Percentiles rank a stretch among this genome's conserved stretches.
Conservation (phyloP, 1,140 invertebrate genomes). For the Pseudomyrmex dendroicus region DNA sequence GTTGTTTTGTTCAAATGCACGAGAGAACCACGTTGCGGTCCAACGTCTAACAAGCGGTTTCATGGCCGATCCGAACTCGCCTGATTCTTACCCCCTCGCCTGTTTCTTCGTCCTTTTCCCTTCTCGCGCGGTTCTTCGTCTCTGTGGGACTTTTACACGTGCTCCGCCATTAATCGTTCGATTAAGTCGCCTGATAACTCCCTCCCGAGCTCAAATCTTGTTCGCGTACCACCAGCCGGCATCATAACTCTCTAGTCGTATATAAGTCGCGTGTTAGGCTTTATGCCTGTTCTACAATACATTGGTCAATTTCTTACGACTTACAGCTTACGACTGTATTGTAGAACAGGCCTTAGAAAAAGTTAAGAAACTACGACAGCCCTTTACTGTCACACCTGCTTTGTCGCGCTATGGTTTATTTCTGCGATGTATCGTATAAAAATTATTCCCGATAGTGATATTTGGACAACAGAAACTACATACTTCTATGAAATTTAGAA, state of each 20-base stretch:
- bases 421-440: slow-evolving; percentile 5
- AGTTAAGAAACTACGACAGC: slow-evolving; percentile 63
- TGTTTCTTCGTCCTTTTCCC: slow-evolving; percentile 48
- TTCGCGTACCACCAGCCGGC: slow-evolving; percentile 62
- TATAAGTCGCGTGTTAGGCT: slow-evolving; percentile 10
- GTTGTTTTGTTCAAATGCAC: slow-evolving; percentile 71
- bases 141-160: slow-evolving; percentile 70
- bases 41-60: slow-evolving; percentile 71
- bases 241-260: slow-evolving; percentile 66
- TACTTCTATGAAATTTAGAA: slow-evolving; percentile 59
- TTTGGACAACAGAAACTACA: slow-evolving; percentile 49
- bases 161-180: slow-evolving; percentile 77
- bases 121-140: slow-evolving; percentile 63
- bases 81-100: slow-evolving; percentile 43
- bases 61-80: slow-evolving; percentile 61
- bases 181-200: slow-evolving; percentile 77
- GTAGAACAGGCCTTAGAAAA: slow-evolving; percentile 21
- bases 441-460: slow-evolving; percentile 41
- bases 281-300: too few species aligned
- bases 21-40: slow-evolving; percentile 38
- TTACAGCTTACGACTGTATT: too few species aligned
- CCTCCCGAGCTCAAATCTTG: slow-evolving; percentile 45
- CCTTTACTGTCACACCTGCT: slow-evolving; percentile 63
- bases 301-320: too few species aligned
- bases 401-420: slow-evolving; percentile 55